Percentiles rank a stretch among this genome's conserved stretches.
phyloP scores from a whole-genome alignment of 2,888 invertebrate genomes.

The Cataglyphis rosenhaueri region DNA sequence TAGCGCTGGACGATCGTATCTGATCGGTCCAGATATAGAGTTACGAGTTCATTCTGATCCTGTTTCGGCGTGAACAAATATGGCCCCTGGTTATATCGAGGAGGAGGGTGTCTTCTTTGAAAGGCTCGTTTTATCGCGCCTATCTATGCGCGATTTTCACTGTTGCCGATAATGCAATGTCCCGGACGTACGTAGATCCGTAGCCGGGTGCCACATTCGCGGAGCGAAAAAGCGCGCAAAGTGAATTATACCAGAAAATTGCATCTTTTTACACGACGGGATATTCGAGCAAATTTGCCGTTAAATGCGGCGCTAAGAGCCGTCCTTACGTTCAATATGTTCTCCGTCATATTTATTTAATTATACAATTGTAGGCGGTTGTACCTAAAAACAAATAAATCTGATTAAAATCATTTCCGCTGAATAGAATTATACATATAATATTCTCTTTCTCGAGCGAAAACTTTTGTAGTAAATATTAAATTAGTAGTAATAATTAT shows the following conservation, averaged over 20 bases:
- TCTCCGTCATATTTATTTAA: constrained; percentile 23
- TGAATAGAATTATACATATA: not conserved
- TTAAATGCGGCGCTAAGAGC: constrained; percentile 53
- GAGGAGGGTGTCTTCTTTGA: constrained; percentile 34
- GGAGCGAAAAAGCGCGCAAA: constrained; percentile 51
- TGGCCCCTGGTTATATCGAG: constrained; percentile 39
- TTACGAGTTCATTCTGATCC: constrained; percentile 69
- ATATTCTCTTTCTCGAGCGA: constrained; percentile 2
- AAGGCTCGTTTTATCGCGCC: constrained; percentile 48
- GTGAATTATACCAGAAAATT: constrained; percentile 50
- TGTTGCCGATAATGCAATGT: constrained; percentile 54
- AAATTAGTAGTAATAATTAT: constrained; percentile 12
- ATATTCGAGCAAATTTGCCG: constrained; percentile 53
- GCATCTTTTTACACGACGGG: constrained; percentile 54
- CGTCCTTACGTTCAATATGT: constrained; percentile 40
- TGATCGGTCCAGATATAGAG: constrained; percentile 77
- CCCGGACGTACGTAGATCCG: constrained; percentile 40
- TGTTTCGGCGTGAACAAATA: constrained; percentile 54
- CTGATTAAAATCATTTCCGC: constrained; percentile 1
- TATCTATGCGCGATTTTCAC: constrained; percentile 50
- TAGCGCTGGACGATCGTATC: constrained; percentile 63
- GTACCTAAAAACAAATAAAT: not conserved
- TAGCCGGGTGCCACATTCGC: constrained; percentile 23
- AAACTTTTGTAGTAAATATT: constrained; percentile 27
- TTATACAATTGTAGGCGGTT: not conserved